Evolutionary conservation across 2,888 invertebrate genomes (phyloP), one percentile per base, ranked within the genome.

Genomic region (Gordius sp.): DNA sequence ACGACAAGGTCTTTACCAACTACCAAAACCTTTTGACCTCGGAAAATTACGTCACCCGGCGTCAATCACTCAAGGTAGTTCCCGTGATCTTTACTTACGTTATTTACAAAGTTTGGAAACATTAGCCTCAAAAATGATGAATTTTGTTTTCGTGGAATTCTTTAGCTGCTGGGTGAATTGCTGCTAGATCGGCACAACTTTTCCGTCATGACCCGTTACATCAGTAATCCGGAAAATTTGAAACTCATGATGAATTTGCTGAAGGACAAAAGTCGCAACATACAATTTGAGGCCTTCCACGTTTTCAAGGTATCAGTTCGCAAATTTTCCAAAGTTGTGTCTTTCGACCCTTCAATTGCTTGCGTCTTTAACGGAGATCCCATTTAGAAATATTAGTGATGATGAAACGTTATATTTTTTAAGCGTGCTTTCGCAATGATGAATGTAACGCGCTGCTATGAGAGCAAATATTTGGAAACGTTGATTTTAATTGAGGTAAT

Each of bases 171-270:
- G 60, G 93, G 93, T 39, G 97, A 97, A 74, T 74, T 99, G 66
- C 75, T 99, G 64, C 76, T 99, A 64, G 97, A 99, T 73, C 79
- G 97, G 69, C 93, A 97, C 73, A 99, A 99, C 75, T 99, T 97
- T 75, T 87, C 85, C 63, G 89, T 80, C 68, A 73, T 75, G 74
- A 73, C 72, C 2, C 80, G 83, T 67, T 99, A 97, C 76, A 97
- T 97, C 74, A 89, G 89, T 66, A 93, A 91, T 73, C 91, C 93
- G 28, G 97, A 99, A 71, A 99, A 99, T 75, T 77, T 99, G 63
- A 99, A 93, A 72, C 76, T 97, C 63, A 97, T 99, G 93, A 99
- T 99, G 97, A 97, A 91, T 72, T 87, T 99, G 89, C 76, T 99
- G 68, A 84, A 89, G 74, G 93, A 97, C 70, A 86, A 91, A 71